Percentiles rank a stretch among this genome's conserved stretches.
These are phyloP conservation scores for Sinocyclocheilus anophthalmus DNA, from an alignment of 2,113 vertebrate genomes.

Conservation along the genomic window DNA sequence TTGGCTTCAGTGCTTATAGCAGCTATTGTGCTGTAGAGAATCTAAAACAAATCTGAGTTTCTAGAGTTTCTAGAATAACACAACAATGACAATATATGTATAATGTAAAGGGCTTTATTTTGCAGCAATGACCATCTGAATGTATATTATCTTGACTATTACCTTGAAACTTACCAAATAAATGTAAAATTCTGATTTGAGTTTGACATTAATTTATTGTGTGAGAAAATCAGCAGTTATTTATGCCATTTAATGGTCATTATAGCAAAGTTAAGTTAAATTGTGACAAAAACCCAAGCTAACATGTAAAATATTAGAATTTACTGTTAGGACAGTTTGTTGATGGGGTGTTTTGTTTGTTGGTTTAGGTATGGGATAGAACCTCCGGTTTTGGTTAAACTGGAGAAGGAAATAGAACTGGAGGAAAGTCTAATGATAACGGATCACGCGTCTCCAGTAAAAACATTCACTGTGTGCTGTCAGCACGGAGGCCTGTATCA, in stretches of 20 bases:
- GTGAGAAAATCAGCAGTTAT: neutral
- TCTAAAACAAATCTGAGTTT: neutral
- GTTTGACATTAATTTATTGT: neutral
- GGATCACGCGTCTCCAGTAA: conserved; percentile 79
- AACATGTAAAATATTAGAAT: neutral
- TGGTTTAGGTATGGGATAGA: conserved; percentile 88
- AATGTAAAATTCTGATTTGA: neutral
- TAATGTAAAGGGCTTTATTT: neutral
- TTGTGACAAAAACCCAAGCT: neutral
- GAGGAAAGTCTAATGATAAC: conserved; percentile 89
- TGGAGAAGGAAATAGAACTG: conserved; percentile 97
- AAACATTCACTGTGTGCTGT: conserved; percentile 88
- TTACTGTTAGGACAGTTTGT: neutral
- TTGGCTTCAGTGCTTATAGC: neutral
- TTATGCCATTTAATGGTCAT: neutral
- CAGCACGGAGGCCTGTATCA: conserved; percentile 87
- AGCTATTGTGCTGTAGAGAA: neutral
- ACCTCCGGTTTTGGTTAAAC: conserved; percentile 92
- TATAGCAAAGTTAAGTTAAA: neutral
- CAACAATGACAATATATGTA: neutral
- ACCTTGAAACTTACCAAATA: neutral
- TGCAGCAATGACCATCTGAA: neutral
- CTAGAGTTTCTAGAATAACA: neutral
- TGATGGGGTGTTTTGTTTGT: neutral
- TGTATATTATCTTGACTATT: neutral